These are phyloP conservation scores for Drosophila pandora DNA, from an alignment of 1,140 invertebrate genomes.

Conservation along the genomic window DNA sequence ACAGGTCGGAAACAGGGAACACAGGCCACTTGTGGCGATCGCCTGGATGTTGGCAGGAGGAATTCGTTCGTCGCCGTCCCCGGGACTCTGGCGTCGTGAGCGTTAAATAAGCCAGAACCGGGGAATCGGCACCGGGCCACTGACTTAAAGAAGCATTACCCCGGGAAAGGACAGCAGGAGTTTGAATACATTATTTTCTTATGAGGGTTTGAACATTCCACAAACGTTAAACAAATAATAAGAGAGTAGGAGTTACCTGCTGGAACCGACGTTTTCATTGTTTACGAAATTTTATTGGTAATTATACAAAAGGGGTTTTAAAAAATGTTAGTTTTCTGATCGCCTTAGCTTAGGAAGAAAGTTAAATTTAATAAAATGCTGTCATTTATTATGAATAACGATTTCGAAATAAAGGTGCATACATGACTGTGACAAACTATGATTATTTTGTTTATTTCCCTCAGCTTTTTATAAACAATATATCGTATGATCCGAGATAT, in stretches of 20 bases:
- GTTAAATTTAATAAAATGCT: too few species aligned
- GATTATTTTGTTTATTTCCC: neutral
- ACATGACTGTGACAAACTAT: neutral
- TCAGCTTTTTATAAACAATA: neutral
- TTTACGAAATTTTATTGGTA: neutral
- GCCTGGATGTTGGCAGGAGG: constrained; percentile 35
- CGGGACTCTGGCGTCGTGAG: constrained; percentile 26
- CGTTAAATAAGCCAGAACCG: constrained; percentile 40
- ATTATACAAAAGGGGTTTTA: neutral
- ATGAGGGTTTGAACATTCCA: constrained; percentile 28
- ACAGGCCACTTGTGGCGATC: constrained; percentile 49
- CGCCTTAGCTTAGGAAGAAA: too few species aligned
- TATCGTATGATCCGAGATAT: neutral
- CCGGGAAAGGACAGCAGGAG: constrained; percentile 52
- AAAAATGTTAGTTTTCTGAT: too few species aligned
- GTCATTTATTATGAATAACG: too few species aligned
- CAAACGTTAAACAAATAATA: constrained; percentile 45
- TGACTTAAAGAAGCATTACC: constrained; percentile 47
- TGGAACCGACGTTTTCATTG: constrained; percentile 6
- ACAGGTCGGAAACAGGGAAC: constrained; percentile 66
- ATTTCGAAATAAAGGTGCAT: too few species aligned
- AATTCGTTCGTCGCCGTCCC: constrained; percentile 30
- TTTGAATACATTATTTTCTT: constrained; percentile 56
- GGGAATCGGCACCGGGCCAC: constrained; percentile 2
- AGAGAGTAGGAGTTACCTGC: constrained; percentile 9